Conservation (phyloP, 2,797 vertebrate genomes). For the Pantherophis vulpinus region DNA sequence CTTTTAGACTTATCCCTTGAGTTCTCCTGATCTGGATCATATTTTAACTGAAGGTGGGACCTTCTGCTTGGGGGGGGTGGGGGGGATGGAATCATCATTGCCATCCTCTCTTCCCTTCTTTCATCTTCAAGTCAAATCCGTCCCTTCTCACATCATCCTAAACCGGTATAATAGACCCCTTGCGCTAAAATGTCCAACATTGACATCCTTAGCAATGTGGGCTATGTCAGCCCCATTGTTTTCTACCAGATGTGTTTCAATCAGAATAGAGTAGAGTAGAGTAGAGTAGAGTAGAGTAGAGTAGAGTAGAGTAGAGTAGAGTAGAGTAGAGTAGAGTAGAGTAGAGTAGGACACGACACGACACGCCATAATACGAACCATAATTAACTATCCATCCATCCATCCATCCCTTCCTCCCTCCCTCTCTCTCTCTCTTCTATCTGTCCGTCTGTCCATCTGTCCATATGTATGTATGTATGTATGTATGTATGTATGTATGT, state of each 20-base stretch:
- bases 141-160: not conserved
- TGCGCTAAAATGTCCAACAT: accelerated
- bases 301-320: too few species aligned
- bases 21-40: not conserved
- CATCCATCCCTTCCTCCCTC: too few species aligned
- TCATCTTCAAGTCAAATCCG: not conserved
- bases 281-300: too few species aligned
- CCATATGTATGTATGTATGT: too few species aligned
- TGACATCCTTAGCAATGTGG: not conserved
- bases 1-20: not conserved
- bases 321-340: too few species aligned
- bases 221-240: not conserved
- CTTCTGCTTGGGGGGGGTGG: not conserved
- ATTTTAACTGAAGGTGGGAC: not conserved
- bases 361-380: too few species aligned
- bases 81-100: not conserved
- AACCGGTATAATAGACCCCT: not conserved
- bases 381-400: too few species aligned
- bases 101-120: not conserved
- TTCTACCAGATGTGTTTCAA: accelerated
- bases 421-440: too few species aligned
- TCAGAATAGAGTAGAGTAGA: not conserved
- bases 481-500: too few species aligned
- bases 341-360: too few species aligned
- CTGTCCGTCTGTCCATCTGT: too few species aligned